Conservation (phyloP, 2,113 vertebrate genomes). For the Campylorhamphus procurvoides region DNA sequence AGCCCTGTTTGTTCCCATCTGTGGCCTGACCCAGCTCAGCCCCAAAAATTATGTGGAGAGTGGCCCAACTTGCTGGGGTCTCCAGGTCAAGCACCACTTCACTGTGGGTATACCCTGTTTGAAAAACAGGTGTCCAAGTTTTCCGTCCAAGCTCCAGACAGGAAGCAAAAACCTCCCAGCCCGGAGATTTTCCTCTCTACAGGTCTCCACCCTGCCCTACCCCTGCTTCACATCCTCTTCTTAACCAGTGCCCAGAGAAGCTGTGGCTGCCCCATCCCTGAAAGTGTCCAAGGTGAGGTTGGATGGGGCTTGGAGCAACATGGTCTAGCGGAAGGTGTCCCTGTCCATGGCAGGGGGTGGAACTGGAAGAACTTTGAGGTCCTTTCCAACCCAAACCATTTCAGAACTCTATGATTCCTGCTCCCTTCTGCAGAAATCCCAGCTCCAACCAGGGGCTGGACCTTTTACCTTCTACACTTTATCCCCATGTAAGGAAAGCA, state of each 20-base stretch:
- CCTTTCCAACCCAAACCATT: neutral
- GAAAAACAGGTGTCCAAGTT: fast-evolving
- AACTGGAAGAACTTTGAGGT: neutral
- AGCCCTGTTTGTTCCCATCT: fast-evolving
- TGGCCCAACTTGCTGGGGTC: fast-evolving
- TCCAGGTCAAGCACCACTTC: neutral
- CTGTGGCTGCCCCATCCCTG: neutral
- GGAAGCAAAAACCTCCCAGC: neutral
- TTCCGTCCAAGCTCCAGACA: neutral
- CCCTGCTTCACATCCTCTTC: neutral
- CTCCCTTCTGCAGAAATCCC: neutral
- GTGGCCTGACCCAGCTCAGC: neutral
- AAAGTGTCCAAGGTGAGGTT: neutral
- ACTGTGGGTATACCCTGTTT: no score
- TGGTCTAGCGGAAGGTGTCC: fast-evolving
- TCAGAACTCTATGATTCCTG: neutral
- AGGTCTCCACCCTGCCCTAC: neutral
- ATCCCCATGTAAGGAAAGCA: neutral
- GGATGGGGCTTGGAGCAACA: neutral
- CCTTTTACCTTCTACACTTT: neutral
- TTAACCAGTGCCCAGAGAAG: neutral
- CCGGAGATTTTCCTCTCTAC: fast-evolving
- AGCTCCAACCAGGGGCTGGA: neutral
- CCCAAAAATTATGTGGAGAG: neutral
- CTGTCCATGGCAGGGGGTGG: neutral